phyloP scores from a whole-genome alignment of 1,140 invertebrate species.

The Parasteatoda tepidariorum region DNA sequence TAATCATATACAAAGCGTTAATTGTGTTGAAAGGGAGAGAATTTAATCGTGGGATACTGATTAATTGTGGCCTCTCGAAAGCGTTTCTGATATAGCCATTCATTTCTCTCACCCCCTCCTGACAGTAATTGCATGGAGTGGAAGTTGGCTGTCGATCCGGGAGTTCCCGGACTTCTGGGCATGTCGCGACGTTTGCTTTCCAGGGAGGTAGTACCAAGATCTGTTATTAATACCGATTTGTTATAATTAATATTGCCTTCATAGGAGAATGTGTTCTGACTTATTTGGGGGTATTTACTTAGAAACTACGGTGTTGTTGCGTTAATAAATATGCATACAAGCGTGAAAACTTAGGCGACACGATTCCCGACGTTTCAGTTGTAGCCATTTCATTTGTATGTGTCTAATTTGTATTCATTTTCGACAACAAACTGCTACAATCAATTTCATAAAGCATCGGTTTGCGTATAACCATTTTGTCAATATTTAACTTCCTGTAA shows the following conservation, averaged over 20 bases:
- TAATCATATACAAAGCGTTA: conserved; percentile 46
- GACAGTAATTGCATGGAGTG: conserved; percentile 31
- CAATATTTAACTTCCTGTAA: too few species aligned
- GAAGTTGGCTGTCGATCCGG: background rate
- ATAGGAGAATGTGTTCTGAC: too few species aligned
- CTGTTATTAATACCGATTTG: conserved; percentile 25
- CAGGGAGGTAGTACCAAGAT: background rate
- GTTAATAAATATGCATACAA: too few species aligned
- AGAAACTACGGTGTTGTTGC: too few species aligned
- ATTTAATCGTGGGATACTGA: conserved; percentile 43
- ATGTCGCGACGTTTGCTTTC: conserved; percentile 3
- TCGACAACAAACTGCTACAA: too few species aligned
- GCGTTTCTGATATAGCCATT: conserved; percentile 42
- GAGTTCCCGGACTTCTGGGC: background rate
- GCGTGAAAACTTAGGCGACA: too few species aligned
- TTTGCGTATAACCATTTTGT: too few species aligned
- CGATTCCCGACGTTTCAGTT: too few species aligned
- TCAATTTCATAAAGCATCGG: too few species aligned
- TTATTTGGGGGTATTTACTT: too few species aligned
- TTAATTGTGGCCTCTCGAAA: conserved; percentile 34
- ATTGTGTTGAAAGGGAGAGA: conserved; percentile 43
- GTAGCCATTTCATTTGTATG: too few species aligned
- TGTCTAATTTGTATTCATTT: too few species aligned
- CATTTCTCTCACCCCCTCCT: conserved; percentile 16
- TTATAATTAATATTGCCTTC: conserved; percentile 23